Conservation (phyloP, 2,797 vertebrate species). For the Sebastes taczanowskii region DNA sequence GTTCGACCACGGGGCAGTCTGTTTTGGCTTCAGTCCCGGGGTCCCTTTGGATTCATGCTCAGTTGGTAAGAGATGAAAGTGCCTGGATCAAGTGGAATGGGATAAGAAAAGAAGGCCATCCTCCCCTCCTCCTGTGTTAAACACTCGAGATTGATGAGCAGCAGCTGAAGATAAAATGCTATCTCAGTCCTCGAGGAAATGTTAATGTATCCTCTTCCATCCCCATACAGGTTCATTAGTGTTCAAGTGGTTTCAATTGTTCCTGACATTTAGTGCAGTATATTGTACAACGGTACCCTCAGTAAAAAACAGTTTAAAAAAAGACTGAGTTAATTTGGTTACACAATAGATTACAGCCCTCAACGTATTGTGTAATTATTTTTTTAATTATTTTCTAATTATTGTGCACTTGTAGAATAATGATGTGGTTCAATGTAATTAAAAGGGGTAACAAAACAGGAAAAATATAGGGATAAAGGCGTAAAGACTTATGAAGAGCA, state of each 20-base stretch:
- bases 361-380: neutral
- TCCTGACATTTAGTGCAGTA: neutral
- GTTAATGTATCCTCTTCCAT: slow-evolving; percentile 25
- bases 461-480: neutral
- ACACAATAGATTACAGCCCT: neutral
- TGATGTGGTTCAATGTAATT: neutral
- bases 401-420: neutral
- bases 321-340: neutral
- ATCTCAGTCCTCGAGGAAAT: slow-evolving; percentile 12
- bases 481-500: neutral
- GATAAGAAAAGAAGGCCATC: slow-evolving; percentile 3
- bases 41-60: slow-evolving; percentile 20
- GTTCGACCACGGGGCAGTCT: slow-evolving; percentile 15
- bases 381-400: neutral
- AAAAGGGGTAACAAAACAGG: neutral
- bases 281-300: neutral
- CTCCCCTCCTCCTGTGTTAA: slow-evolving; percentile 16
- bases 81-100: neutral
- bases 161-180: slow-evolving; percentile 32
- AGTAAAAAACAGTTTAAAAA: neutral
- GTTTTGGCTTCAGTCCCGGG: slow-evolving; percentile 31
- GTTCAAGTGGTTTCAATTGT: slow-evolving; percentile 23
- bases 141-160: slow-evolving; percentile 35
- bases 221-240: slow-evolving; percentile 13
- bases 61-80: slow-evolving; percentile 39